Conservation (phyloP, 1,140 invertebrate species). For the Pygmarrhopalites habei region DNA sequence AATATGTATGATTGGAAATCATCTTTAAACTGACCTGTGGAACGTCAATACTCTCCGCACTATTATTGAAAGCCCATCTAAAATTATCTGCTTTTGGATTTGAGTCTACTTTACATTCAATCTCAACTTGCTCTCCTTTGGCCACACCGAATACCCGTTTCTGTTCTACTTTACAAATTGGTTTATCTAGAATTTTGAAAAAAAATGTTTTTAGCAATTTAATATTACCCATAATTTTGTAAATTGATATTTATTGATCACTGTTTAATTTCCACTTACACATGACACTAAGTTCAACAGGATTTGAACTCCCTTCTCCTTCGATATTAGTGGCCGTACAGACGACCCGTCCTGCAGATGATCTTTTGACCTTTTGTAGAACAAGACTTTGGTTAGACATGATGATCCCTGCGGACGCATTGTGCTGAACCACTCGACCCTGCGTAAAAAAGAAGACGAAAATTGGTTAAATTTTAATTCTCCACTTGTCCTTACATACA, state of each 20-base stretch:
- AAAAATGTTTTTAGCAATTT: no score
- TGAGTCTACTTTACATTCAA: constrained; percentile 77
- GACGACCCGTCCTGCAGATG: constrained; percentile 76
- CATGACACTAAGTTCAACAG: constrained; percentile 73
- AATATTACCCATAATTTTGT: no score
- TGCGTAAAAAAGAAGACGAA: constrained; percentile 49
- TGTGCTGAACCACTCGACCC: constrained; percentile 71
- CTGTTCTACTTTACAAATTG: constrained; percentile 68
- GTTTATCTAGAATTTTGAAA: no score
- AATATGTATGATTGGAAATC: no score
- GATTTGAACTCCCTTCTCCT: constrained; percentile 73
- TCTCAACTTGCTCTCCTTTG: constrained; percentile 66
- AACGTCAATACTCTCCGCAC: constrained; percentile 68
- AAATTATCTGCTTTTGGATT: constrained; percentile 74
- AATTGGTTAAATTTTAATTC: no score
- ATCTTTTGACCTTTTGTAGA: constrained; percentile 64
- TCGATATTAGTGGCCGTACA: constrained; percentile 82
- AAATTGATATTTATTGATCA: no score
- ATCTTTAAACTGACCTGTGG: constrained; percentile 46
- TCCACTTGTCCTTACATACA: no score
- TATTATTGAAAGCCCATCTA: constrained; percentile 84
- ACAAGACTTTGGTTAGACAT: constrained; percentile 72
- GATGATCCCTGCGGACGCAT: constrained; percentile 70
- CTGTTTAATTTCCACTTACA: no score
- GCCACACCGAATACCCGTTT: constrained; percentile 77